Evolutionary conservation across 1,140 invertebrate species (phyloP).

Genomic region (Drosophila subpulchrella): DNA sequence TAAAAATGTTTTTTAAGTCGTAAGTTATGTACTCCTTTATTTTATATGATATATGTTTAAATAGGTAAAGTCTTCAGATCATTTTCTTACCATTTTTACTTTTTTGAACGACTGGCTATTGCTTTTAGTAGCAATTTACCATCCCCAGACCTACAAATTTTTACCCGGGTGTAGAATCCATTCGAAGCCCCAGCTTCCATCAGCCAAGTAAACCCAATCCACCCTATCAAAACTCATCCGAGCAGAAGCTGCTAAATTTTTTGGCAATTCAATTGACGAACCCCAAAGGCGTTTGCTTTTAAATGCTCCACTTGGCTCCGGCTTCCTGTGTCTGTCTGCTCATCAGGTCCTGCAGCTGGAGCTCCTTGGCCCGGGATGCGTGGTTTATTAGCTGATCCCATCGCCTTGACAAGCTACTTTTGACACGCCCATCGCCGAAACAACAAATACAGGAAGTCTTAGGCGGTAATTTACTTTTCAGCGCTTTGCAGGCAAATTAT

Average conservation of each 20-base stretch:
- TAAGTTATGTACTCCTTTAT: too few relatives aligned
- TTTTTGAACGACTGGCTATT: neutral
- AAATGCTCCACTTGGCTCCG: slow-evolving; percentile 76
- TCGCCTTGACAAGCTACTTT: slow-evolving; percentile 78
- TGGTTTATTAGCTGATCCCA: slow-evolving; percentile 81
- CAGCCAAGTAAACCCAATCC: slow-evolving; percentile 12
- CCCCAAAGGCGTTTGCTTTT: slow-evolving; percentile 75
- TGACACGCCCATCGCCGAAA: slow-evolving; percentile 59
- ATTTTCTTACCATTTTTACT: too few relatives aligned
- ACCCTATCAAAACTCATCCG: slow-evolving; percentile 24
- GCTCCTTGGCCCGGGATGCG: slow-evolving; percentile 42
- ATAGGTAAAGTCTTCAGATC: neutral
- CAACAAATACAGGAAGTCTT: slow-evolving; percentile 73
- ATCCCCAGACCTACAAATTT: neutral
- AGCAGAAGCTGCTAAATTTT: slow-evolving; percentile 80
- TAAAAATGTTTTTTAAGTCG: too few relatives aligned
- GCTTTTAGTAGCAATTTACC: neutral
- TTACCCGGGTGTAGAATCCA: slow-evolving; percentile 14
- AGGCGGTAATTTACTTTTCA: slow-evolving; percentile 81
- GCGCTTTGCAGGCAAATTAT: slow-evolving; percentile 74
- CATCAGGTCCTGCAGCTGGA: slow-evolving; percentile 2
- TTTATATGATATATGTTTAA: too few relatives aligned
- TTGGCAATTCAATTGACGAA: slow-evolving; percentile 81
- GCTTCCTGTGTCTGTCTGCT: slow-evolving; percentile 52
- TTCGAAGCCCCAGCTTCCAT: neutral